phyloP scores from a whole-genome alignment of 2,113 vertebrate species.

The Serinus canaria region DNA sequence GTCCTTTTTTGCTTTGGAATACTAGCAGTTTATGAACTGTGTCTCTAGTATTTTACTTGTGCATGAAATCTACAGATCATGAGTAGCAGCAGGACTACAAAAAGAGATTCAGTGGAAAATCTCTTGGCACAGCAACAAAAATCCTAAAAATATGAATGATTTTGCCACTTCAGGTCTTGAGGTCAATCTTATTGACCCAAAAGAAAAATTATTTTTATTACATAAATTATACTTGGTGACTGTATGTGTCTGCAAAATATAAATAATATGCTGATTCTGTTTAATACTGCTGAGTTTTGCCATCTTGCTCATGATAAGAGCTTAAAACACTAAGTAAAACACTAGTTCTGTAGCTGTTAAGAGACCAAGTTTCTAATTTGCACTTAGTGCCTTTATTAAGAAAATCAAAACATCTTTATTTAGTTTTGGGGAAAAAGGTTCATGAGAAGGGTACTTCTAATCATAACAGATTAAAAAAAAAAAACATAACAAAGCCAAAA shows the following conservation, averaged over 20 bases:
- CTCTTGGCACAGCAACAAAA: neutral
- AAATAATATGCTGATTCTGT: neutral
- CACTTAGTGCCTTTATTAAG: neutral
- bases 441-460: neutral
- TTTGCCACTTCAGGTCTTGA: neutral
- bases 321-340: neutral
- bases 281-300: neutral
- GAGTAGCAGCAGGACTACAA: neutral
- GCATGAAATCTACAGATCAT: neutral
- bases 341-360: neutral
- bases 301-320: neutral
- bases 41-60: neutral
- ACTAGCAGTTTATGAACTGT: neutral
- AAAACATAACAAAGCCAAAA: accelerated
- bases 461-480: neutral
- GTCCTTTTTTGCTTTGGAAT: neutral
- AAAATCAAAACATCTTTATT: neutral
- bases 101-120: neutral
- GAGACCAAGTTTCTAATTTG: neutral
- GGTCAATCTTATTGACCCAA: neutral
- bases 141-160: neutral
- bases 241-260: neutral
- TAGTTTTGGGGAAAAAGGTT: neutral
- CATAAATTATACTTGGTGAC: neutral
- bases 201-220: neutral